phyloP scores from a whole-genome alignment of 2,113 vertebrate species.

The Myrmecobius fasciatus region DNA sequence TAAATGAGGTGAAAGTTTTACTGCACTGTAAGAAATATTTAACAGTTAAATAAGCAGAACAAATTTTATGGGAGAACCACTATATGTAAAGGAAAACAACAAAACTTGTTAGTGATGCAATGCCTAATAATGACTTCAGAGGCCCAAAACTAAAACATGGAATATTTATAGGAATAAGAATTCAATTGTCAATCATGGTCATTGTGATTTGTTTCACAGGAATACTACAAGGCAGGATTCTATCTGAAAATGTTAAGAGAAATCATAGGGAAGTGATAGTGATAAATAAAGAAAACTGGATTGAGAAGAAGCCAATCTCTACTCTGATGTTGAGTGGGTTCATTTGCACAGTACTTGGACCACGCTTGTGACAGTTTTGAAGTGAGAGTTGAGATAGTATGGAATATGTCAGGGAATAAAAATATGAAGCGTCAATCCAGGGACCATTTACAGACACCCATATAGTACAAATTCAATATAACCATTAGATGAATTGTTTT shows the following conservation, averaged over 20 bases:
- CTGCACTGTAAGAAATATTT: not conserved
- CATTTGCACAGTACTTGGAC: not conserved
- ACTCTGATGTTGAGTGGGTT: not conserved
- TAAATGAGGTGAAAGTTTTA: not conserved
- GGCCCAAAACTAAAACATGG: not conserved
- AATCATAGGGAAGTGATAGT: not conserved
- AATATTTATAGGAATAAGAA: not conserved
- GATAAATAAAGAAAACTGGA: not conserved
- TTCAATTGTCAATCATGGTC: not conserved
- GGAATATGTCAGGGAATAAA: conserved; percentile 18
- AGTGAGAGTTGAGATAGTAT: not conserved
- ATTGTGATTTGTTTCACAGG: not conserved
- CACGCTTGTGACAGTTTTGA: not conserved
- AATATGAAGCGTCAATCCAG: not conserved
- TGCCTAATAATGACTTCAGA: not conserved
- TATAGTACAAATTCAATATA: conserved; percentile 6
- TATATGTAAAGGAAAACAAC: not conserved
- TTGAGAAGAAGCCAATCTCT: not conserved
- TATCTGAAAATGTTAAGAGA: not conserved
- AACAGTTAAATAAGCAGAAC: not conserved
- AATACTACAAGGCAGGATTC: not conserved
- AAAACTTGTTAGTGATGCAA: not conserved
- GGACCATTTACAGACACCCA: not conserved
- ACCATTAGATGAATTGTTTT: not conserved
- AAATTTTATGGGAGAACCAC: not conserved